Percentiles rank a stretch among this genome's conserved stretches.
These are phyloP conservation scores for Trididemnum clinides DNA, from an alignment of 23 tunicate species.

Conservation along the genomic window DNA sequence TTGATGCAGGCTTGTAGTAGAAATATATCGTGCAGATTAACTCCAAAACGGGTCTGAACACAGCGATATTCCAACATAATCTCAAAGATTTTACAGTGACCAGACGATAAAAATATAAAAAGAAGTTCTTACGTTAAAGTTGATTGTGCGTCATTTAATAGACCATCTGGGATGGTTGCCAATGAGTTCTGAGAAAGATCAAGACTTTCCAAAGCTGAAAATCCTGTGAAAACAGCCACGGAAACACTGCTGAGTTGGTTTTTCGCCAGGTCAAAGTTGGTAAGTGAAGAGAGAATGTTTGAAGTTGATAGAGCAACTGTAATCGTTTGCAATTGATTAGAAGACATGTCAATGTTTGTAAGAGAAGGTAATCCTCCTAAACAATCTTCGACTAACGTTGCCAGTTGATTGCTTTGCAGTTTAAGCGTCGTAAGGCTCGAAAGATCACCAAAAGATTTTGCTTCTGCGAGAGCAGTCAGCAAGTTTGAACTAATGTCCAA, in stretches of 20 bases:
- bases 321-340: slow-evolving; percentile 35
- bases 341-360: slow-evolving; percentile 34
- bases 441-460: slow-evolving; percentile 59
- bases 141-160: slow-evolving; percentile 12
- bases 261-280: slow-evolving; percentile 11
- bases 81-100: too few species aligned
- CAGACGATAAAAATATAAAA: background rate
- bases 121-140: slow-evolving; percentile 50
- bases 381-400: slow-evolving; percentile 47
- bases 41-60: too few species aligned
- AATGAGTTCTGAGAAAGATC: slow-evolving; percentile 50
- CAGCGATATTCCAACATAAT: too few species aligned
- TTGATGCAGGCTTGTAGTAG: too few species aligned
- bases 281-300: background rate
- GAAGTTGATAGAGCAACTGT: slow-evolving; percentile 26
- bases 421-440: slow-evolving; percentile 22
- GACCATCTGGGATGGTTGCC: slow-evolving; percentile 38
- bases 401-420: slow-evolving; percentile 57
- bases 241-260: slow-evolving; percentile 8
- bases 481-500: slow-evolving; percentile 62
- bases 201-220: slow-evolving; percentile 52
- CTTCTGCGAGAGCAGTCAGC: slow-evolving; percentile 46
- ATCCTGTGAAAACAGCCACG: slow-evolving; percentile 42
- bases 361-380: slow-evolving; percentile 66
- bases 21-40: too few species aligned